Evolutionary conservation across 1,140 invertebrate genomes (phyloP).

Genomic region (Euwallacea similis): DNA sequence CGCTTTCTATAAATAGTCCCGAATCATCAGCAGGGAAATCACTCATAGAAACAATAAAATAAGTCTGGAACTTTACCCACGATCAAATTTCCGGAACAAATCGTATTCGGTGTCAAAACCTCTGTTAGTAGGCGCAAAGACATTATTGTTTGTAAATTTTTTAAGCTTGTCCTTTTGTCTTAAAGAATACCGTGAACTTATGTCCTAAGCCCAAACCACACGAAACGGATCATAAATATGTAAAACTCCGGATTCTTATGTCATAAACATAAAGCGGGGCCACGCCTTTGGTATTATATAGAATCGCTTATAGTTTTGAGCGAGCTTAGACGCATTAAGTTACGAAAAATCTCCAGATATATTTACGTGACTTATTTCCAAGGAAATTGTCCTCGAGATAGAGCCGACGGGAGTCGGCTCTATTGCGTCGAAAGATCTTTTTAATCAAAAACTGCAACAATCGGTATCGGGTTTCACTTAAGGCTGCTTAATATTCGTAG

Average conservation of each 20-base stretch:
- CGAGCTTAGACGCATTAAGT: too few relatives aligned
- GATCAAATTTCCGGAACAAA: slow-evolving; percentile 12
- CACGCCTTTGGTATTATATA: too few relatives aligned
- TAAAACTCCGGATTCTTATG: not conserved
- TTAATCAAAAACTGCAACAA: not conserved
- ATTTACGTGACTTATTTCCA: too few relatives aligned
- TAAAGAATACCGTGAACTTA: not conserved
- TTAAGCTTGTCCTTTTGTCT: slow-evolving; percentile 5
- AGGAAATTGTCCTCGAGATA: too few relatives aligned
- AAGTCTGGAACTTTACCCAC: not conserved
- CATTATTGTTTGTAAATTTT: slow-evolving; percentile 7
- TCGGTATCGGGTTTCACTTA: slow-evolving; percentile 11
- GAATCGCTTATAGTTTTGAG: too few relatives aligned
- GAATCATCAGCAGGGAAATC: too few relatives aligned
- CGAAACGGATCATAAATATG: not conserved
- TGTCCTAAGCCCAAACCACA: not conserved
- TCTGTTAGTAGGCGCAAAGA: not conserved
- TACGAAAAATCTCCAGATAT: too few relatives aligned
- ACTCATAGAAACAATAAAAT: too few relatives aligned
- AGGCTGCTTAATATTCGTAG: slow-evolving; percentile 15
- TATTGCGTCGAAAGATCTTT: too few relatives aligned
- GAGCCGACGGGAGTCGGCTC: too few relatives aligned
- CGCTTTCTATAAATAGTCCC: too few relatives aligned
- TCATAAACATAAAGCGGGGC: not conserved
- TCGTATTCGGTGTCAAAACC: slow-evolving; percentile 5